A percentile compares a stretch with the other conserved stretches of the same genome.
These are phyloP conservation scores for Stenolophus ochropezus DNA, from an alignment of 2,888 invertebrate genomes.

Conservation along the genomic window DNA sequence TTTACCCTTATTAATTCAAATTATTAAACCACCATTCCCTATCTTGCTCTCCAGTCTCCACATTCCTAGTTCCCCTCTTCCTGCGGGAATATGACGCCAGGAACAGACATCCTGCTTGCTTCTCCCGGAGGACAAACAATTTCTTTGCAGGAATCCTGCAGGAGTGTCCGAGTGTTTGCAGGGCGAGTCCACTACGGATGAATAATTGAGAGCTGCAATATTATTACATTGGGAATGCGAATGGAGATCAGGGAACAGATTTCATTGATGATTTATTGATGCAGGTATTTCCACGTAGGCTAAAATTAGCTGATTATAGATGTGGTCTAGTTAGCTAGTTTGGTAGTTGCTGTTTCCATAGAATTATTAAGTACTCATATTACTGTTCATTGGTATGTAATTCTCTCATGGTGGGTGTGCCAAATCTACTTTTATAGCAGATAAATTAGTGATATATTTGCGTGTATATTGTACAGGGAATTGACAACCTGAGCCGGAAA, in stretches of 20 bases:
- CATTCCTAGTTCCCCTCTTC: background rate
- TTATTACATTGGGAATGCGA: slow-evolving; percentile 27
- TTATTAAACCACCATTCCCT: background rate
- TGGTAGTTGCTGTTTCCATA: background rate
- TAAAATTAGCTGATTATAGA: background rate
- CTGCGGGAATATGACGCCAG: background rate
- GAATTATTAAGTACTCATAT: no score
- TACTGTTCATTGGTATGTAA: no score
- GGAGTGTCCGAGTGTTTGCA: slow-evolving; percentile 3
- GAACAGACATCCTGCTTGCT: background rate
- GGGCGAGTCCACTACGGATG: background rate
- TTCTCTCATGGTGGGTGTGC: no score
- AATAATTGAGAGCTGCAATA: slow-evolving; percentile 31
- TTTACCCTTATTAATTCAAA: background rate
- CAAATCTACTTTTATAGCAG: no score
- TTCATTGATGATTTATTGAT: background rate
- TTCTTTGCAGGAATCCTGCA: slow-evolving; percentile 39
- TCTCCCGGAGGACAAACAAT: slow-evolving; percentile 39
- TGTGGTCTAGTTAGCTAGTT: background rate
- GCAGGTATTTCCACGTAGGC: background rate
- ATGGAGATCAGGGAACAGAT: background rate
- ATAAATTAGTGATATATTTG: no score
- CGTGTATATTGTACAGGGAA: no score
- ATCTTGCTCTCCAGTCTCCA: background rate
- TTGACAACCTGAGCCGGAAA: no score